Evolutionary conservation across 2,113 vertebrate species (phyloP).

Genomic region (Murina feae): DNA sequence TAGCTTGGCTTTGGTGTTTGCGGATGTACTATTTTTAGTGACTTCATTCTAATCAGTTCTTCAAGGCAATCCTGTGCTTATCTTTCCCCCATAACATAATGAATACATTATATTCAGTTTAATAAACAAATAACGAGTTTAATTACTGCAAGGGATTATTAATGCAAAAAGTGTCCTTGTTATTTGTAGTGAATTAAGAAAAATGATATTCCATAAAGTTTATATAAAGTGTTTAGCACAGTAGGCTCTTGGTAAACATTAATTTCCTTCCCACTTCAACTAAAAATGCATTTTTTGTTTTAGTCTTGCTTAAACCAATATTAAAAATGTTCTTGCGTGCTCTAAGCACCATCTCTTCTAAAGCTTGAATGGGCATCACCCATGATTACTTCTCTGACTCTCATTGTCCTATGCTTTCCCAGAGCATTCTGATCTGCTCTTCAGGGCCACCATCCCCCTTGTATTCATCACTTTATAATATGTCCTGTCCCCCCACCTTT

Average conservation of each 20-base stretch:
- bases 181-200: not conserved
- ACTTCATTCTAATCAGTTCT: not conserved
- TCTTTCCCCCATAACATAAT: not conserved
- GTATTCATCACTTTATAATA: not conserved
- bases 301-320: not conserved
- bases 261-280: not conserved
- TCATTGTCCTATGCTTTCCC: not conserved
- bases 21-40: not conserved
- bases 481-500: not conserved
- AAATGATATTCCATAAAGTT: not conserved
- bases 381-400: not conserved
- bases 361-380: not conserved
- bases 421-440: not conserved
- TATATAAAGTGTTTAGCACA: not conserved
- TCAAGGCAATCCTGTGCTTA: not conserved
- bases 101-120: not conserved
- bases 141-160: not conserved
- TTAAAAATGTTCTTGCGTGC: not conserved
- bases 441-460: not conserved
- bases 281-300: not conserved
- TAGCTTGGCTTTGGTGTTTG: not conserved
- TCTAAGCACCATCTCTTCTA: not conserved
- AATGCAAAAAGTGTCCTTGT: not conserved
- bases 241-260: not conserved
- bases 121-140: slow-evolving; percentile 10